Base-by-base conservation (phyloP, 1,140 invertebrate genomes). In the Notospermus geniculatus region DNA sequence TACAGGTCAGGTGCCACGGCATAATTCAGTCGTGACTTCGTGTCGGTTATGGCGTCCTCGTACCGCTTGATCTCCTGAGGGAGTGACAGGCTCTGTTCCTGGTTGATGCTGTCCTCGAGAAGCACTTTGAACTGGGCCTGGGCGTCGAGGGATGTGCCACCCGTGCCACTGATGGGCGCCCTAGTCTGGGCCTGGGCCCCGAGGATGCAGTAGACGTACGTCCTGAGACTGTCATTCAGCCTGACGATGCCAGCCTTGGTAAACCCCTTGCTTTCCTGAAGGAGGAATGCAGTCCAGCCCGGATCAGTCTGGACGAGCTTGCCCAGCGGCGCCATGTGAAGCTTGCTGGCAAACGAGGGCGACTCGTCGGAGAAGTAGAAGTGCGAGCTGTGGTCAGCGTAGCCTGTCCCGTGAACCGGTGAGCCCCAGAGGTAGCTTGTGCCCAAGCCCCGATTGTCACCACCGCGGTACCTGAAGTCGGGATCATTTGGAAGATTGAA, bases 181-280 rank as follows among this genome's bases (percentile, higher is more conserved):
- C 46, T 19, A n/a, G 46, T 50, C 17, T 30, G 27, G 23, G 30
- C 60, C 17, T 61, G 59, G 4, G 59, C 30, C 36, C 54, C 59
- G 13, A 61, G 55, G 1, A 62, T 39, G 25, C 30, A 39, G 19
- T n/a, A 57, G 1, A 56, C 54, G 50, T 58, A 65, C 15, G 45
- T 62, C 30, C 59, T 25, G 13, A 58, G 60, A 13, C 15, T 32
- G 55, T 65, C 59, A 30, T 61, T 62, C 30, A 65, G 25, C 22
- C 59, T 2, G 27, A 50, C 46, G 2, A 65, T 45, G 13, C 63
- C 59, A 1, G 63, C 50, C 19, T n/a, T 50, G 5, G 46, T 50
- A 9, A 50, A 27, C 4, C 46, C n/a, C 9, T n/a, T 19, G 25
- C 46, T n/a, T 50, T 50, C n/a, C 5, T 5, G 46, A 23, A 27